Evolutionary conservation across 2,888 invertebrate species (phyloP).

Genomic region (Lithosia quadra): DNA sequence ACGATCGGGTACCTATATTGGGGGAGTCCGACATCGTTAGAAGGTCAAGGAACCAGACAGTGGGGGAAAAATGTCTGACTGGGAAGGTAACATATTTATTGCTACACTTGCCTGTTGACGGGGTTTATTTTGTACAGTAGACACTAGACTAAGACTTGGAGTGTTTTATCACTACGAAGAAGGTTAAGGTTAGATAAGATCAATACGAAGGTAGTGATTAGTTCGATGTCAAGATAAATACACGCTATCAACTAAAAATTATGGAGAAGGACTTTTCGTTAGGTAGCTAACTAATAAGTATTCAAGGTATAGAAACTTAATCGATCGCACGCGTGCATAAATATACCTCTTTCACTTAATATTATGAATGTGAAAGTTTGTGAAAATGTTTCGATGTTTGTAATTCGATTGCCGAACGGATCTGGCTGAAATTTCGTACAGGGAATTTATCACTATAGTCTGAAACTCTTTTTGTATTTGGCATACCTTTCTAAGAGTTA

Average conservation of each 20-base stretch:
- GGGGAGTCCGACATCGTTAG: conserved; percentile 49
- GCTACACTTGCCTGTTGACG: conserved; percentile 16
- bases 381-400: too few species aligned
- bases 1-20: conserved; percentile 41
- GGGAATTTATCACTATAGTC: too few species aligned
- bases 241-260: not conserved
- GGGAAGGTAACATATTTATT: conserved; percentile 31
- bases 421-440: too few species aligned
- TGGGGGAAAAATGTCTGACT: conserved; percentile 45
- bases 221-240: not conserved
- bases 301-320: not conserved
- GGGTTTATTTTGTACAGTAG: conserved; percentile 4
- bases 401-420: too few species aligned
- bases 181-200: not conserved
- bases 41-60: conserved; percentile 63
- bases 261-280: not conserved
- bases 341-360: too few species aligned
- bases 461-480: too few species aligned
- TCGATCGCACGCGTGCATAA: not conserved
- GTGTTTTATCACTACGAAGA: not conserved
- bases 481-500: too few species aligned
- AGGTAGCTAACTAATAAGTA: not conserved
- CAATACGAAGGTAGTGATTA: not conserved
- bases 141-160: not conserved
- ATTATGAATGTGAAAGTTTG: too few species aligned